Percentiles rank a stretch among this genome's conserved stretches.
Conservation (phyloP, 2,113 vertebrate genomes). For the Tragelaphus scriptus region DNA sequence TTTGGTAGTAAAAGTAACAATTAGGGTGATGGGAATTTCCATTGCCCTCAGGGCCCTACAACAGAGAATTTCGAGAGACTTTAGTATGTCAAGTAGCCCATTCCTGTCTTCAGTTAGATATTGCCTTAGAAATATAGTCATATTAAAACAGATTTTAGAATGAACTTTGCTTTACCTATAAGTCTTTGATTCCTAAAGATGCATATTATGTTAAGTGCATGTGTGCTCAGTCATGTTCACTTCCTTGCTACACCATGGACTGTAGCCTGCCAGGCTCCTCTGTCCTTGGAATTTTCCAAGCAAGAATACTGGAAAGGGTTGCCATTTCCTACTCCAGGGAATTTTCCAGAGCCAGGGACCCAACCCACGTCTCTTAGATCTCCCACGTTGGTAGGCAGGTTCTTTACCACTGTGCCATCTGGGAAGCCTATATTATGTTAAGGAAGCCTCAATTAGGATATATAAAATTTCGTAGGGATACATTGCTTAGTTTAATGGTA, state of each 20-base stretch:
- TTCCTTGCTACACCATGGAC: background rate
- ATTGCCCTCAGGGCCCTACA: background rate
- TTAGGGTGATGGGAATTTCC: background rate
- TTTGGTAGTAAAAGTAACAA: background rate
- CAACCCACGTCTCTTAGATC: background rate
- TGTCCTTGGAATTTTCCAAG: background rate
- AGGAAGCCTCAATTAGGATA: background rate
- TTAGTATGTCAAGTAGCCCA: background rate
- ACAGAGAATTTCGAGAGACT: background rate
- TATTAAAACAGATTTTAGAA: background rate
- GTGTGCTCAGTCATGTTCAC: background rate
- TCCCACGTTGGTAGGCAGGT: background rate
- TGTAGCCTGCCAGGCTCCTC: background rate
- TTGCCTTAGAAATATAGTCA: background rate
- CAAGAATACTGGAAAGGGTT: background rate
- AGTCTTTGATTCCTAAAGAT: background rate
- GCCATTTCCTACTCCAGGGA: background rate
- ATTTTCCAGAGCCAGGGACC: rapidly evolving
- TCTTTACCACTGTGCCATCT: background rate
- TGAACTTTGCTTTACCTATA: background rate
- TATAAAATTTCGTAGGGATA: background rate
- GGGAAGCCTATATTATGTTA: background rate
- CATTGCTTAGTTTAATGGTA: background rate
- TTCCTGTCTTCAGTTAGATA: background rate
- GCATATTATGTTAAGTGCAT: background rate